These are phyloP conservation scores for Calephelis perditalis DNA, from an alignment of 2,888 invertebrate species.

Conservation along the genomic window DNA sequence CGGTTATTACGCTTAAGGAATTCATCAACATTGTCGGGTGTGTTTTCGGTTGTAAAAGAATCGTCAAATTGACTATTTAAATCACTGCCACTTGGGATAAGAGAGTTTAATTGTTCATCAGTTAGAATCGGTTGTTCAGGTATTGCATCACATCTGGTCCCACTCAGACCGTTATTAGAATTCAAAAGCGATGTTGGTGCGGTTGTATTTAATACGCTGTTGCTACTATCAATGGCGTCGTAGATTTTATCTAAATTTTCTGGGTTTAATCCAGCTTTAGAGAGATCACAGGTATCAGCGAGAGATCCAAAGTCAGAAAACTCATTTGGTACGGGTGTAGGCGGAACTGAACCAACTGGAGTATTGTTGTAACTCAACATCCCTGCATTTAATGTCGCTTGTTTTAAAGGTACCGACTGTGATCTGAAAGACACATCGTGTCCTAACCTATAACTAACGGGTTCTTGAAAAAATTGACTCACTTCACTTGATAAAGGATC, in stretches of 20 bases:
- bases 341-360: slow-evolving; percentile 81
- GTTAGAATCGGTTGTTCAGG: slow-evolving; percentile 58
- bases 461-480: slow-evolving; percentile 79
- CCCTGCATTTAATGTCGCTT: slow-evolving; percentile 66
- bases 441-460: slow-evolving; percentile 56
- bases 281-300: slow-evolving; percentile 75
- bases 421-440: slow-evolving; percentile 78
- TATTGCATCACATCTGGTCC: slow-evolving; percentile 58
- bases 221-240: slow-evolving; percentile 78
- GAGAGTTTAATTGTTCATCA: slow-evolving; percentile 57
- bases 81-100: slow-evolving; percentile 59
- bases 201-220: slow-evolving; percentile 57
- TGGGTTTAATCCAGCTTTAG: slow-evolving; percentile 70
- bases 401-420: slow-evolving; percentile 87
- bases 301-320: slow-evolving; percentile 84
- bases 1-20: slow-evolving; percentile 64
- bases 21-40: slow-evolving; percentile 58
- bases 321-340: slow-evolving; percentile 84
- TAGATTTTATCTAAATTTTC: slow-evolving; percentile 83
- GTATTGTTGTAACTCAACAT: slow-evolving; percentile 69
- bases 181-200: slow-evolving; percentile 49
- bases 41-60: slow-evolving; percentile 46
- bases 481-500: slow-evolving; percentile 79
- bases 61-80: slow-evolving; percentile 53
- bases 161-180: slow-evolving; percentile 47